phyloP scores from a whole-genome alignment of 2,888 invertebrate species.

The Seira ritae region DNA sequence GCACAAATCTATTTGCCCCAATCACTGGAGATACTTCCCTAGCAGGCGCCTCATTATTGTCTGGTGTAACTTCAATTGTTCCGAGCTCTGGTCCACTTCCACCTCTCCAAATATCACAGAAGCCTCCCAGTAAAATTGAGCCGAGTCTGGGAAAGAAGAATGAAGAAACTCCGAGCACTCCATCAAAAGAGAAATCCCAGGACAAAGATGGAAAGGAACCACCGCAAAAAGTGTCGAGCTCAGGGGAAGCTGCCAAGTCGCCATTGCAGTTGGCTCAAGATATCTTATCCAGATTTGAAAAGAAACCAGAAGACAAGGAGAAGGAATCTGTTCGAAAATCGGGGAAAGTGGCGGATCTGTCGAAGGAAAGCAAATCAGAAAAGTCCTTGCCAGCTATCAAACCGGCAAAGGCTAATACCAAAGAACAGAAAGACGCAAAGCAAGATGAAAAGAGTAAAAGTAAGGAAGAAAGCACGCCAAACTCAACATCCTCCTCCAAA shows the following conservation, averaged over 20 bases:
- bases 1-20: slow-evolving; percentile 30
- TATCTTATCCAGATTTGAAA: slow-evolving; percentile 71
- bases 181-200: background rate
- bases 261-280: slow-evolving; percentile 72
- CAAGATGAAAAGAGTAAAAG: background rate
- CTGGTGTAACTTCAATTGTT: background rate
- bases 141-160: background rate
- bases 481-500: background rate
- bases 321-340: slow-evolving; percentile 28
- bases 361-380: background rate
- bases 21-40: background rate
- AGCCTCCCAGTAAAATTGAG: background rate
- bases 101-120: background rate
- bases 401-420: background rate
- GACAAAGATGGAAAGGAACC: slow-evolving; percentile 37
- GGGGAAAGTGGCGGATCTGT: background rate
- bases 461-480: background rate
- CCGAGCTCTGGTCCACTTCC: background rate
- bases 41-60: background rate
- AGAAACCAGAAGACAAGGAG: slow-evolving; percentile 55
- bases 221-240: background rate
- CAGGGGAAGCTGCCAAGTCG: slow-evolving; percentile 65
- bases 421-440: background rate
- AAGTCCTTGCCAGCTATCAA: background rate
- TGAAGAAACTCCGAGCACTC: slow-evolving; percentile 13